phyloP scores from a whole-genome alignment of 1,140 invertebrate species.

The Drosophila repleta region DNA sequence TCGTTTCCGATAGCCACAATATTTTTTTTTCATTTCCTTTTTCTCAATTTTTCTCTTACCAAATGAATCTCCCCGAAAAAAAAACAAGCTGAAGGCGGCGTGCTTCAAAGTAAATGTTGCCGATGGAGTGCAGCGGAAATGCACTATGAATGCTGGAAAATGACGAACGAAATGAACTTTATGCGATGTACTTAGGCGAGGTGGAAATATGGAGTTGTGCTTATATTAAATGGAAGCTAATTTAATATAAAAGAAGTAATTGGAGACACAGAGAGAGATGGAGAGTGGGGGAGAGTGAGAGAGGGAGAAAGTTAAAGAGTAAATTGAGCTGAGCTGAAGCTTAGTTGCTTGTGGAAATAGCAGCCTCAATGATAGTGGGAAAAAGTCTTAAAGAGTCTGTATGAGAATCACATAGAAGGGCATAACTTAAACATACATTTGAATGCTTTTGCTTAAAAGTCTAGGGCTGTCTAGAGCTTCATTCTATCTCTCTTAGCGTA shows the following conservation, averaged over 20 bases:
- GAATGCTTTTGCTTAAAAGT: too few relatives aligned
- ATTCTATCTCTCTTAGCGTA: too few relatives aligned
- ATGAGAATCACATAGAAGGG: too few relatives aligned
- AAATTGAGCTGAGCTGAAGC: neutral
- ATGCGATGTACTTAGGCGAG: neutral
- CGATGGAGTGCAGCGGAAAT: constrained; percentile 26
- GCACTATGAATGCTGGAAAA: constrained; percentile 1
- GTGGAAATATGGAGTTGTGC: neutral
- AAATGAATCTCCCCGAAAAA: constrained; percentile 14
- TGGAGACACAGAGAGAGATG: neutral
- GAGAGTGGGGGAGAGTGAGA: neutral
- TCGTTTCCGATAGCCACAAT: constrained; percentile 65
- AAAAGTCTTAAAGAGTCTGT: too few relatives aligned
- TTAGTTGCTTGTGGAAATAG: too few relatives aligned
- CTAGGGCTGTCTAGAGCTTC: too few relatives aligned
- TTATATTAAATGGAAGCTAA: neutral
- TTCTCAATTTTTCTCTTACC: neutral
- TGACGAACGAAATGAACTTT: neutral
- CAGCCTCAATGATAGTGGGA: too few relatives aligned
- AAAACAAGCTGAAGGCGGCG: constrained; percentile 20
- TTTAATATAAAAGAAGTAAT: neutral
- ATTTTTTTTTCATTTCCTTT: constrained; percentile 41
- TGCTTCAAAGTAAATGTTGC: constrained; percentile 29
- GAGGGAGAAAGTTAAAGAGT: neutral
- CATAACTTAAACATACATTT: too few relatives aligned